Percentiles rank a stretch among this genome's conserved stretches.
Evolutionary conservation across 1,140 invertebrate species (phyloP).

Genomic region (Habropoda laboriosa): DNA sequence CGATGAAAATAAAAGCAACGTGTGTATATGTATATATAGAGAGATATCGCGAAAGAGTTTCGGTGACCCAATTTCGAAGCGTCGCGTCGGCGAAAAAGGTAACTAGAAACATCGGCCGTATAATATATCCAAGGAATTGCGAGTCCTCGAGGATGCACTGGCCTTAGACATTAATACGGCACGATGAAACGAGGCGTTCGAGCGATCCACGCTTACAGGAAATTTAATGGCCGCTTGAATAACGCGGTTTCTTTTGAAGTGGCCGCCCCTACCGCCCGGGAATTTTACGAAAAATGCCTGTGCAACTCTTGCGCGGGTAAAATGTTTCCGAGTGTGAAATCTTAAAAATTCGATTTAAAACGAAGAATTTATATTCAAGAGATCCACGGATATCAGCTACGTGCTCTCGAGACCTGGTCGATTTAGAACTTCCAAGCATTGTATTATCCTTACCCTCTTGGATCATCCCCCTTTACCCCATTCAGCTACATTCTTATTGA

Average conservation of each 20-base stretch:
- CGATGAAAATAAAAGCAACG: too few relatives aligned
- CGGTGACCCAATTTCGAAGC: neutral
- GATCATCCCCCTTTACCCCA: neutral
- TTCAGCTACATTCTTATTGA: neutral
- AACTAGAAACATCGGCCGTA: too few relatives aligned
- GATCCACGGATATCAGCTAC: neutral
- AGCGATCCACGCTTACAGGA: neutral
- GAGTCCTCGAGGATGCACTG: neutral
- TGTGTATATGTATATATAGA: too few relatives aligned
- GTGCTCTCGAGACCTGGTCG: neutral
- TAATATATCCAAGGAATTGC: neutral
- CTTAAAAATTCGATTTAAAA: neutral
- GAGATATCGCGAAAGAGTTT: neutral
- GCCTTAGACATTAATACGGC: neutral
- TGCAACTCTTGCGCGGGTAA: too few relatives aligned
- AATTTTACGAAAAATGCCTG: neutral
- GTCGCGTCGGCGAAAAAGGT: too few relatives aligned
- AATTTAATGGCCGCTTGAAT: conserved; percentile 9
- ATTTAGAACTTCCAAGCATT: neutral
- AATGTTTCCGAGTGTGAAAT: neutral
- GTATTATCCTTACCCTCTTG: too few relatives aligned
- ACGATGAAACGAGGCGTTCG: neutral
- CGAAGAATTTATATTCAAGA: neutral
- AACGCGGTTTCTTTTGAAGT: conserved; percentile 1
- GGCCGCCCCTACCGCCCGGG: too few relatives aligned